Evolutionary conservation across 2,888 invertebrate genomes (phyloP).

Genomic region (Papilio elwesi): DNA sequence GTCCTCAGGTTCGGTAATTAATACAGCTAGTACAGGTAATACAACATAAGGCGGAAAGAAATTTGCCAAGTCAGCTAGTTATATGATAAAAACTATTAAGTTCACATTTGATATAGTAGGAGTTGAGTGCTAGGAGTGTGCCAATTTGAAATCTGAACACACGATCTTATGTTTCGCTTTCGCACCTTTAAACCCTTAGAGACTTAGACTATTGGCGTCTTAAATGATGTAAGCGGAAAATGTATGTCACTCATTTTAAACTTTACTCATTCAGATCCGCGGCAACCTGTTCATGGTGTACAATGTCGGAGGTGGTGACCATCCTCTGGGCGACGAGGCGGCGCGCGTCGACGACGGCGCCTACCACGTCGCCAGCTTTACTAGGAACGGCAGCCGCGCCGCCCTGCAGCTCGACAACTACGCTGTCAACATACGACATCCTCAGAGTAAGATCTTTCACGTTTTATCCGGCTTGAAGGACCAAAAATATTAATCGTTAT

Average conservation of each 20-base stretch:
- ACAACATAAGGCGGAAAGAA: no score
- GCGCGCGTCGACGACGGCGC: conserved; percentile 96
- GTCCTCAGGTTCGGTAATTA: no score
- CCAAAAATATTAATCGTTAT: background rate
- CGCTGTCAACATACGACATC: conserved; percentile 92
- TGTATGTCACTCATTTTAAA: conserved; percentile 46
- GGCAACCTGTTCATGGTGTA: conserved; percentile 97
- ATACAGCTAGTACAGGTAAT: no score
- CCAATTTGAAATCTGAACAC: no score
- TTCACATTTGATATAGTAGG: no score
- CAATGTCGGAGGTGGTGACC: conserved; percentile 96
- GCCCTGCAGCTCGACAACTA: conserved; percentile 96
- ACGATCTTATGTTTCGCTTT: no score
- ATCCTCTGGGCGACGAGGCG: conserved; percentile 95
- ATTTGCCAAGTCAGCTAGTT: no score
- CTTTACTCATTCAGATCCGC: conserved; percentile 86
- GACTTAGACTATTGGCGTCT: no score
- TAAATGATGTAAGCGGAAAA: no score
- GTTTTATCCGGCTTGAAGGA: background rate
- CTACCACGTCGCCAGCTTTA: conserved; percentile 96
- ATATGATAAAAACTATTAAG: no score
- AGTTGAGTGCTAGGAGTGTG: no score
- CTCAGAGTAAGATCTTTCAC: conserved; percentile 86
- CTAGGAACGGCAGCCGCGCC: conserved; percentile 94
- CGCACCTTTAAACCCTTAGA: no score